Conservation (phyloP, 2,113 vertebrate species). For the Donacobius atricapilla region DNA sequence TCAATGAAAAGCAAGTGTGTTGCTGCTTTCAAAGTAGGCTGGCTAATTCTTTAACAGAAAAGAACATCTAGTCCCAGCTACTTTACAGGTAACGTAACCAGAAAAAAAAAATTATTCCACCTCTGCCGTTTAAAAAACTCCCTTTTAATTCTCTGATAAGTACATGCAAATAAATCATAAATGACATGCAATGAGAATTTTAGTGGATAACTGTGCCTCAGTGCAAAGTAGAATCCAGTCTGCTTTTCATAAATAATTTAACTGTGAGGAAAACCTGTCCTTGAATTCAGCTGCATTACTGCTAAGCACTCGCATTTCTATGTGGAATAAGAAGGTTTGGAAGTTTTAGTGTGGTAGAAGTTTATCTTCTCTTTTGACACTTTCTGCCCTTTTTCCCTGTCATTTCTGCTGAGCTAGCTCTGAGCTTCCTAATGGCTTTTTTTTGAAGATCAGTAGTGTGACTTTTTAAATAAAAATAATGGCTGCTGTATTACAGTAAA, state of each 20-base stretch:
- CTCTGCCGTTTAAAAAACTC: not conserved
- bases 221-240: not conserved
- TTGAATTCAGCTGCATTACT: not conserved
- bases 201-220: not conserved
- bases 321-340: not conserved
- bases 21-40: constrained; percentile 58
- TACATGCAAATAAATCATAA: not conserved
- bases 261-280: not conserved
- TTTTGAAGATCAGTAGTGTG: not conserved
- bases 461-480: not conserved
- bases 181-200: not conserved
- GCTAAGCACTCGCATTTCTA: not conserved
- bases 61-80: not conserved
- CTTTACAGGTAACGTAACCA: not conserved
- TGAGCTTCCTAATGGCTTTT: not conserved
- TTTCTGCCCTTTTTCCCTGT: not conserved
- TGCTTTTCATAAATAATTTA: not conserved
- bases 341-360: not conserved
- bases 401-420: not conserved
- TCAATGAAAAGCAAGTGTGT: constrained; percentile 51
- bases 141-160: not conserved
- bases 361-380: not conserved
- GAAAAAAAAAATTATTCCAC: not conserved
- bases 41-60: not conserved
- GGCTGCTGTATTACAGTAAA: not conserved